These are phyloP conservation scores for Ctenomys sociabilis DNA, from an alignment of 2,113 vertebrate genomes.

Conservation along the genomic window DNA sequence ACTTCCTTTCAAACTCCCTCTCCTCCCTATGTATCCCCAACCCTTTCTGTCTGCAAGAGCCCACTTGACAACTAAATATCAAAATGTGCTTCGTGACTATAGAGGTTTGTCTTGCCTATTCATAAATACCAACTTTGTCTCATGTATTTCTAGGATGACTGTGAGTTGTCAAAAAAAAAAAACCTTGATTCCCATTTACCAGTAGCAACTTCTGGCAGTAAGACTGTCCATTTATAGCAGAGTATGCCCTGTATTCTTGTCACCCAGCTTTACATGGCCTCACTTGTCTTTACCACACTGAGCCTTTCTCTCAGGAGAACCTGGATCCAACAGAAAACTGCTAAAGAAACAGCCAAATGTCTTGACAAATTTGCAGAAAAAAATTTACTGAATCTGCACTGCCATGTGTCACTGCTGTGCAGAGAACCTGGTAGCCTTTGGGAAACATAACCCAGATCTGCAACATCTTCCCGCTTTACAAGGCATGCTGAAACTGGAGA, in stretches of 20 bases:
- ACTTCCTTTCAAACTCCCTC: neutral
- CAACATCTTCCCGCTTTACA: neutral
- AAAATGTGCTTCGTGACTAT: neutral
- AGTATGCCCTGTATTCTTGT: neutral
- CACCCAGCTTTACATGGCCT: neutral
- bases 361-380: neutral
- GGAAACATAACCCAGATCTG: neutral
- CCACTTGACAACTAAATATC: neutral
- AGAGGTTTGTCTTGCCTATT: neutral
- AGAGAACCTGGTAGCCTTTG: neutral
- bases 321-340: neutral
- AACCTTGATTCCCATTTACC: neutral
- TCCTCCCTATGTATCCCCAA: neutral
- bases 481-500: neutral
- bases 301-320: neutral
- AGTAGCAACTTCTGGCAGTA: neutral
- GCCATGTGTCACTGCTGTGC: neutral
- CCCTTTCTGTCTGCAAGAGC: neutral
- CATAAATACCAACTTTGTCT: neutral
- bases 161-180: no score
- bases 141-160: neutral
- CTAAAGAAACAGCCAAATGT: neutral
- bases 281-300: neutral
- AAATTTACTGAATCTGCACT: neutral
- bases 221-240: neutral